phyloP scores from a whole-genome alignment of 2,888 invertebrate species.

The Asteroscopus sphinx region DNA sequence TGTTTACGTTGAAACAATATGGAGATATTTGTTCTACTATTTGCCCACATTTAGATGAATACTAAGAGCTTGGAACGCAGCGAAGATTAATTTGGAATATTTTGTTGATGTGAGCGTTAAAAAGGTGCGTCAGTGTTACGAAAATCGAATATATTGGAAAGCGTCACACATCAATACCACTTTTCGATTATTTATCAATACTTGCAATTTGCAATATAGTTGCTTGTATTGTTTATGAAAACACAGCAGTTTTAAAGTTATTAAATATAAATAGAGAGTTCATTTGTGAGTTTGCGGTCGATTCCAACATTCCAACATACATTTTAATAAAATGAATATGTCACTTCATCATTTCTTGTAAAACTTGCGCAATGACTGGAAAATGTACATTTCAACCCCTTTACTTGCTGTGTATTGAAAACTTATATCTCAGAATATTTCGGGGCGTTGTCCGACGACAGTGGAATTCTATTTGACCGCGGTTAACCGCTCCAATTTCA shows the following conservation, averaged over 20 bases:
- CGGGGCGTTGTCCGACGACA: neutral
- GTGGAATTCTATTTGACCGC: constrained; percentile 13
- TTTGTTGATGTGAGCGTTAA: constrained; percentile 15
- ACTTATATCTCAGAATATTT: constrained; percentile 1
- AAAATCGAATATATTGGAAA: constrained; percentile 19
- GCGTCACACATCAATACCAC: constrained; percentile 6
- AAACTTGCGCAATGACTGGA: too few relatives aligned
- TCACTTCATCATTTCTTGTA: too few relatives aligned
- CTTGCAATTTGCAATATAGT: too few relatives aligned
- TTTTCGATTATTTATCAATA: too few relatives aligned
- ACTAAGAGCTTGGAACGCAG: constrained; percentile 4
- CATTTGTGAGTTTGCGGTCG: too few relatives aligned
- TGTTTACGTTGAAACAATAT: constrained; percentile 16
- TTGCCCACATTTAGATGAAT: constrained; percentile 9
- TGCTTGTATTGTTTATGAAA: too few relatives aligned
- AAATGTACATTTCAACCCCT: too few relatives aligned
- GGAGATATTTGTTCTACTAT: constrained; percentile 9
- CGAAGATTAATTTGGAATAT: constrained; percentile 32
- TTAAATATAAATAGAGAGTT: too few relatives aligned
- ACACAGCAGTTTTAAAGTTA: too few relatives aligned
- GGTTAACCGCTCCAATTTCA: constrained; percentile 5
- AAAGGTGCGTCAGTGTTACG: constrained; percentile 21
- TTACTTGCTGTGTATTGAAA: neutral
- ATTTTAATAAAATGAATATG: too few relatives aligned
- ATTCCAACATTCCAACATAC: too few relatives aligned